Conservation (phyloP, 2,888 invertebrate species). For the Amiota mariae region DNA sequence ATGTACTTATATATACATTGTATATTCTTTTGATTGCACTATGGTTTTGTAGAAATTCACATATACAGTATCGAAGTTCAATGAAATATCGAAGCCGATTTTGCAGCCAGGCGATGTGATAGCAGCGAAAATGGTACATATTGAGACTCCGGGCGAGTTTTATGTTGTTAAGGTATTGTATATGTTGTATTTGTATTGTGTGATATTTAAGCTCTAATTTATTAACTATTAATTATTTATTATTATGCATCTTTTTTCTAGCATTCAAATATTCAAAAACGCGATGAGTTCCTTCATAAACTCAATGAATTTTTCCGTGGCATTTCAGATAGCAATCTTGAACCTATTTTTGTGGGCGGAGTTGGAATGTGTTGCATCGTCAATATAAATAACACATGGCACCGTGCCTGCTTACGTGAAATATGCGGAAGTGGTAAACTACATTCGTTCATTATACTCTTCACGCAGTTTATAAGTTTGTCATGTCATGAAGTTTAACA, state of each 20-base stretch:
- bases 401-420: slow-evolving; percentile 63
- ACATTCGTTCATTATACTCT: too few relatives aligned
- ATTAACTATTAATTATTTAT: too few relatives aligned
- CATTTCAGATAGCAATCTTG: slow-evolving; percentile 28
- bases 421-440: slow-evolving; percentile 59
- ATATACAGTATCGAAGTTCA: slow-evolving; percentile 44
- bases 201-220: neutral
- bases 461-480: too few relatives aligned
- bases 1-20: too few relatives aligned
- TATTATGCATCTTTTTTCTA: slow-evolving; percentile 14
- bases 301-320: slow-evolving; percentile 50
- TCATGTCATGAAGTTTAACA: too few relatives aligned
- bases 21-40: too few relatives aligned
- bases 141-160: slow-evolving; percentile 80
- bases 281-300: slow-evolving; percentile 33
- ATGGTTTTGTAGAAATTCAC: slow-evolving; percentile 40
- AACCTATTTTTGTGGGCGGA: slow-evolving; percentile 67
- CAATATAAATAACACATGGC: slow-evolving; percentile 58
- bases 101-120: slow-evolving; percentile 55
- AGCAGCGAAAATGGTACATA: slow-evolving; percentile 76
- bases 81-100: slow-evolving; percentile 48
- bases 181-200: neutral
- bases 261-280: slow-evolving; percentile 9
- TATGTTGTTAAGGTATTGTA: slow-evolving; percentile 78
- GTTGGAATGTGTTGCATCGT: slow-evolving; percentile 62